phyloP scores from a whole-genome alignment of 2,888 invertebrate genomes.

The Drosophila merina region DNA sequence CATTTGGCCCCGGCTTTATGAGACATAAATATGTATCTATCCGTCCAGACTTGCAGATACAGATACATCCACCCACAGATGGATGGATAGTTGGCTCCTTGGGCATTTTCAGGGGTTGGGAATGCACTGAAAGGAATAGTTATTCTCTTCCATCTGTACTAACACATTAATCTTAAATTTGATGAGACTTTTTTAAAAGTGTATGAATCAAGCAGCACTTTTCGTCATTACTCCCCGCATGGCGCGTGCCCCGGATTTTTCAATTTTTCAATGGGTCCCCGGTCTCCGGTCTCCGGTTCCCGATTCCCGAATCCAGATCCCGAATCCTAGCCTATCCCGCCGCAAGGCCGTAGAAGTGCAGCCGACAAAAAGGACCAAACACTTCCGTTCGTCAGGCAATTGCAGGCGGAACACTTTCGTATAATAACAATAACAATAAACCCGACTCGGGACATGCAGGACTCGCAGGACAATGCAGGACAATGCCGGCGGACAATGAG shows the following conservation, averaged over 20 bases:
- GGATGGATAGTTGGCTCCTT: conserved; percentile 55
- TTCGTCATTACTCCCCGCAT: conserved; percentile 67
- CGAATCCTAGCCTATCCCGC: conserved; percentile 9
- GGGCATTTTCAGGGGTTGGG: conserved; percentile 30
- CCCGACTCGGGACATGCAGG: conserved; percentile 54
- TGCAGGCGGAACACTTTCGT: conserved; percentile 55
- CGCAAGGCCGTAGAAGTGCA: conserved; percentile 70
- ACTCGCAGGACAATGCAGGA: conserved; percentile 52
- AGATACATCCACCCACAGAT: conserved; percentile 47
- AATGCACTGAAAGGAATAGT: conserved; percentile 21
- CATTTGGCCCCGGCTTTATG: conserved; percentile 61
- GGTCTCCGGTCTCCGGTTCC: not conserved
- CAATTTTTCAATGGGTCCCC: conserved; percentile 44
- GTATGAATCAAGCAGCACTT: conserved; percentile 65
- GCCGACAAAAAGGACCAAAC: conserved; percentile 58
- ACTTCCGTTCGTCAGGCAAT: conserved; percentile 75
- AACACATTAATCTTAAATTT: no score
- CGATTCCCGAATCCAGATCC: not conserved
- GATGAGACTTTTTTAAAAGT: conserved; percentile 1
- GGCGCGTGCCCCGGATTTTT: conserved; percentile 64
- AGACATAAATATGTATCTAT: conserved; percentile 26
- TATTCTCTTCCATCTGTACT: no score
- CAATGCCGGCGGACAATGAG: conserved; percentile 55
- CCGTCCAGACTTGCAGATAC: conserved; percentile 6
- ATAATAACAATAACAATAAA: conserved; percentile 81